These are phyloP conservation scores for Lymantria monacha DNA, from an alignment of 2,888 invertebrate genomes.

Conservation along the genomic window DNA sequence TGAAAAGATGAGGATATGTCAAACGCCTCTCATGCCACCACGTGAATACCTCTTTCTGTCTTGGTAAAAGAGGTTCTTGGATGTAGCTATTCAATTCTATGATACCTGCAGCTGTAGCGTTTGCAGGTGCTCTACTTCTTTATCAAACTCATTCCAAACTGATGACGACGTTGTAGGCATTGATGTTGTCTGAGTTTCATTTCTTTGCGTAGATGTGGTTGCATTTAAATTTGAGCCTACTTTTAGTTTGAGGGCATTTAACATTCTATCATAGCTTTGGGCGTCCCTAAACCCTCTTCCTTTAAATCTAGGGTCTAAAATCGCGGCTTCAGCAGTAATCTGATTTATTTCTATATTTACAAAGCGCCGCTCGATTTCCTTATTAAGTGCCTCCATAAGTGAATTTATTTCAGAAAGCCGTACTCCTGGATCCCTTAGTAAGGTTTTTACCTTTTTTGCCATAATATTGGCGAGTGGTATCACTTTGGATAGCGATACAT, in stretches of 20 bases:
- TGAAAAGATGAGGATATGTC: slow-evolving; percentile 3
- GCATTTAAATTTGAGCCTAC: background rate
- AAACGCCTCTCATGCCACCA: slow-evolving; percentile 4
- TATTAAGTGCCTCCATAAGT: no score
- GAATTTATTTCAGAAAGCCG: no score
- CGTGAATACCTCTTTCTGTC: slow-evolving; percentile 12
- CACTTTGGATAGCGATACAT: background rate
- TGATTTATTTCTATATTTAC: no score
- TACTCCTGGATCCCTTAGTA: no score
- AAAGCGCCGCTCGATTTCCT: no score
- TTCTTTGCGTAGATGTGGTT: background rate
- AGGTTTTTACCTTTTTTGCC: no score
- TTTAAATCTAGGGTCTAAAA: slow-evolving; percentile 7
- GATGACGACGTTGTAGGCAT: background rate
- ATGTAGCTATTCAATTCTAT: slow-evolving; percentile 23
- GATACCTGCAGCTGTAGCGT: slow-evolving; percentile 23
- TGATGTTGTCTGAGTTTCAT: background rate
- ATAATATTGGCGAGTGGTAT: no score
- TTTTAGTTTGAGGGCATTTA: background rate
- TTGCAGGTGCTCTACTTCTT: slow-evolving; percentile 13
- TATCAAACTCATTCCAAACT: slow-evolving; percentile 23
- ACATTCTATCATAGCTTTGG: background rate
- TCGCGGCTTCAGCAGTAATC: slow-evolving; percentile 10
- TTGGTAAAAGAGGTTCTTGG: slow-evolving; percentile 12
- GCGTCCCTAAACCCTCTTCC: slow-evolving; percentile 1